Percentiles rank a stretch among this genome's conserved stretches.
Conservation (phyloP, 2,797 vertebrate species). For the Morus bassanus region DNA sequence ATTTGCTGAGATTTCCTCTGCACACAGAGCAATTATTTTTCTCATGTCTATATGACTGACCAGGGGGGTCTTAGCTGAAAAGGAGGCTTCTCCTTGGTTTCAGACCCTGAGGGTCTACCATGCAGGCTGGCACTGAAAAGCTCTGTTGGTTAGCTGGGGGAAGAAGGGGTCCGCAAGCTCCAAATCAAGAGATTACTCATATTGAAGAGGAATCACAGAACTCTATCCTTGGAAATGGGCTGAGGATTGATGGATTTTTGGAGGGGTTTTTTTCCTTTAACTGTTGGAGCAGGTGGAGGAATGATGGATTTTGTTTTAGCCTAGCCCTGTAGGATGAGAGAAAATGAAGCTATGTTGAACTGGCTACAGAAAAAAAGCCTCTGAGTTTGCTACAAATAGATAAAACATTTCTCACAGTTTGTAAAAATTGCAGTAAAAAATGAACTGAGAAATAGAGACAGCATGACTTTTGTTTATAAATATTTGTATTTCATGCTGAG, state of each 20-base stretch:
- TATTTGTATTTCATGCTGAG: conserved; percentile 32
- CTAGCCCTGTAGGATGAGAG: neutral
- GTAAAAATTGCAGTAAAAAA: conserved; percentile 14
- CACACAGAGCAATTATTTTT: neutral
- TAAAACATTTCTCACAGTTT: neutral
- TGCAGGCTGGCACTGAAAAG: neutral
- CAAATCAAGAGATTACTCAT: neutral
- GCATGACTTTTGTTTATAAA: conserved; percentile 39
- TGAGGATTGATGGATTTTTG: neutral
- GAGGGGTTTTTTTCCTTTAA: neutral
- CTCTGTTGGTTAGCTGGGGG: neutral
- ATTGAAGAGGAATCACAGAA: neutral
- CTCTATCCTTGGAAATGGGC: neutral
- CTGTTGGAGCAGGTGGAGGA: neutral
- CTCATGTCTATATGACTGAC: neutral
- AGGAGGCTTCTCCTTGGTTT: neutral
- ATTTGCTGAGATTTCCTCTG: conserved; percentile 3
- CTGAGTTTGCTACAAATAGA: neutral
- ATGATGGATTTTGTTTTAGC: conserved; percentile 27
- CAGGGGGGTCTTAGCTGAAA: neutral
- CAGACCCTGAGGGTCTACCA: neutral
- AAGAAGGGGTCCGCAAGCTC: neutral
- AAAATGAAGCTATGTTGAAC: neutral
- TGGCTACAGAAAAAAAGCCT: neutral
- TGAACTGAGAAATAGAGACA: neutral